Conservation (phyloP, 2,888 invertebrate species). For the Scaptomyza parva region DNA sequence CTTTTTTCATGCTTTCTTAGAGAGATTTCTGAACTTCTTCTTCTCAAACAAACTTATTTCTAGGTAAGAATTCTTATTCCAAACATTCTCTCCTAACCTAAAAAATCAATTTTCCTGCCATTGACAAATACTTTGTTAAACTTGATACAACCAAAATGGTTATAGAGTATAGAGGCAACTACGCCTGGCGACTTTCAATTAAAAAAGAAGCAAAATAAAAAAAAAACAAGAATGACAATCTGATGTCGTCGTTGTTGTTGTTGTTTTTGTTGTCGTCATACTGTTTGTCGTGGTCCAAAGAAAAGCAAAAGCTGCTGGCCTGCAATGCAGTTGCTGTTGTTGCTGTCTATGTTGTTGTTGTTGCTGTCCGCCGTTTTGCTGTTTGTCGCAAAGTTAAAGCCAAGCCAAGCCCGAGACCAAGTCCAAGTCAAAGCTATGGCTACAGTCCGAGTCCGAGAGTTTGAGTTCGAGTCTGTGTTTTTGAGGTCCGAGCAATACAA, state of each 20-base stretch:
- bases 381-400: conserved; percentile 45
- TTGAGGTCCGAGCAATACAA: conserved; percentile 77
- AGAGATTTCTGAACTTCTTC: too few species aligned
- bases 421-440: conserved; percentile 28
- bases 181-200: conserved; percentile 78
- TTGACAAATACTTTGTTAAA: conserved; percentile 1
- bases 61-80: background rate
- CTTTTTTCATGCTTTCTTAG: too few species aligned
- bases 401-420: conserved; percentile 42
- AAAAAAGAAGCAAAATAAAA: conserved; percentile 75
- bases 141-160: conserved; percentile 1
- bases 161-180: conserved; percentile 64
- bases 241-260: conserved; percentile 68
- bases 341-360: conserved; percentile 23
- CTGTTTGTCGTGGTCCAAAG: conserved; percentile 67
- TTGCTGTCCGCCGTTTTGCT: conserved; percentile 22
- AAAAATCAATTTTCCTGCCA: background rate
- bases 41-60: background rate
- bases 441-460: conserved; percentile 40
- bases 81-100: background rate
- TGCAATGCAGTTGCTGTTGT: conserved; percentile 59
- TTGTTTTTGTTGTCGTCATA: conserved; percentile 41
- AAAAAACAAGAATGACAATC: conserved; percentile 78
- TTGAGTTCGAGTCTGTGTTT: conserved; percentile 26
- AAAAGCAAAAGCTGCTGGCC: conserved; percentile 79